Conservation (phyloP, 35 echinoderm and acorn worm species). For the Ophiothrix spiculata region DNA sequence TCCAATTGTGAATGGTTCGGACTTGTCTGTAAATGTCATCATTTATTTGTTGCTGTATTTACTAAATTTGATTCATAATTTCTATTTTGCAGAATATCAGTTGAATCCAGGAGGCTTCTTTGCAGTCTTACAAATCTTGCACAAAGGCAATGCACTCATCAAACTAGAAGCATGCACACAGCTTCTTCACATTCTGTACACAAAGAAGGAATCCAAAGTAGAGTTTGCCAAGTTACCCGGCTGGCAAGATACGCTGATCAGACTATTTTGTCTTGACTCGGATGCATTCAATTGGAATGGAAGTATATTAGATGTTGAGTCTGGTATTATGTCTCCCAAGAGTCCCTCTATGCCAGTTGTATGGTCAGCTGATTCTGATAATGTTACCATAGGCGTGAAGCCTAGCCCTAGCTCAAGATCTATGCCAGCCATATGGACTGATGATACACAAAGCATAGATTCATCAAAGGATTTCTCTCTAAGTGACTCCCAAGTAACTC, state of each 20-base stretch:
- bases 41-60: no score
- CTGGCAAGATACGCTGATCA: conserved; percentile 83
- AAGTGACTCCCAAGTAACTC: conserved; percentile 2
- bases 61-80: no score
- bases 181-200: conserved; percentile 82
- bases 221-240: conserved; percentile 72
- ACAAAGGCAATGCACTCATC: conserved; percentile 51
- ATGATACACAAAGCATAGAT: background rate
- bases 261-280: conserved; percentile 42
- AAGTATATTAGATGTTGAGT: background rate
- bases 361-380: background rate
- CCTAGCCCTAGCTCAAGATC: background rate
- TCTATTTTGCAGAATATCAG: conserved; percentile 75
- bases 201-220: conserved; percentile 31
- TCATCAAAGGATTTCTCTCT: background rate
- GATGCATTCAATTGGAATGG: conserved; percentile 38
- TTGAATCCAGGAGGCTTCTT: conserved; percentile 73
- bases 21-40: no score
- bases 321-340: background rate
- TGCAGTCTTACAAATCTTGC: conserved; percentile 72
- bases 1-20: no score
- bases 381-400: background rate
- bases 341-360: background rate
- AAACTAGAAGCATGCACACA: conserved; percentile 82
- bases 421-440: background rate